Percentiles rank a stretch among this genome's conserved stretches.
Evolutionary conservation across 1,140 invertebrate species (phyloP).

Genomic region (Listronotus oregonensis): DNA sequence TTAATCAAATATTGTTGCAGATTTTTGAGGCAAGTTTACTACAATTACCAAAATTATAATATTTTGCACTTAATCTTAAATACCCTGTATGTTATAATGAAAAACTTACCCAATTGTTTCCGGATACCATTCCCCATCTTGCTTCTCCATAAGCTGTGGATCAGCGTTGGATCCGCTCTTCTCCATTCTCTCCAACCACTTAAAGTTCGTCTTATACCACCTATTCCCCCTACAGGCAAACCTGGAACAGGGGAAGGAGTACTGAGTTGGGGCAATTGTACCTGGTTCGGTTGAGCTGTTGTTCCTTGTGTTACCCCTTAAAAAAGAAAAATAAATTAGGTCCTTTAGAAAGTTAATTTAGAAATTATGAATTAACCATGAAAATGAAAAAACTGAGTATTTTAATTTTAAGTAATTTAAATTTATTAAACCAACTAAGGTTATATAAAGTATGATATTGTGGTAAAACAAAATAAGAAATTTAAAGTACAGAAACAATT

Average conservation of each 20-base stretch:
- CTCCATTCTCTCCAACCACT: constrained; percentile 69
- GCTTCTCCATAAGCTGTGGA: constrained; percentile 71
- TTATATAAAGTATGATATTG: too few relatives aligned
- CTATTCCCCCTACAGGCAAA: constrained; percentile 47
- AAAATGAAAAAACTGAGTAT: too few relatives aligned
- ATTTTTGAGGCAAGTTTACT: too few relatives aligned
- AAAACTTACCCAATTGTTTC: constrained; percentile 65
- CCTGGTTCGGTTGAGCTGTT: constrained; percentile 43
- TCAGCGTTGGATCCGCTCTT: constrained; percentile 68
- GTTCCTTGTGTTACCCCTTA: constrained; percentile 45
- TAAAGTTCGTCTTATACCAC: constrained; percentile 49
- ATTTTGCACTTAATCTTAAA: too few relatives aligned
- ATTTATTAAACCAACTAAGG: too few relatives aligned
- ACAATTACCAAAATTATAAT: too few relatives aligned
- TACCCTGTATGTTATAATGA: background rate
- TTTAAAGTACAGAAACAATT: too few relatives aligned
- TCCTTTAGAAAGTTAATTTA: too few relatives aligned
- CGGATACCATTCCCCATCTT: constrained; percentile 70
- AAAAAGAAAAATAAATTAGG: background rate
- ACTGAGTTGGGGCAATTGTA: constrained; percentile 45
- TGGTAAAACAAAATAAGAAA: too few relatives aligned
- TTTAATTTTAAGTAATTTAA: too few relatives aligned
- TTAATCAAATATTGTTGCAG: too few relatives aligned
- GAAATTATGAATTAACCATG: too few relatives aligned
- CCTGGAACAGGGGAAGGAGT: constrained; percentile 48